phyloP scores from a whole-genome alignment of 2,113 vertebrate genomes.

The Procavia capensis region DNA sequence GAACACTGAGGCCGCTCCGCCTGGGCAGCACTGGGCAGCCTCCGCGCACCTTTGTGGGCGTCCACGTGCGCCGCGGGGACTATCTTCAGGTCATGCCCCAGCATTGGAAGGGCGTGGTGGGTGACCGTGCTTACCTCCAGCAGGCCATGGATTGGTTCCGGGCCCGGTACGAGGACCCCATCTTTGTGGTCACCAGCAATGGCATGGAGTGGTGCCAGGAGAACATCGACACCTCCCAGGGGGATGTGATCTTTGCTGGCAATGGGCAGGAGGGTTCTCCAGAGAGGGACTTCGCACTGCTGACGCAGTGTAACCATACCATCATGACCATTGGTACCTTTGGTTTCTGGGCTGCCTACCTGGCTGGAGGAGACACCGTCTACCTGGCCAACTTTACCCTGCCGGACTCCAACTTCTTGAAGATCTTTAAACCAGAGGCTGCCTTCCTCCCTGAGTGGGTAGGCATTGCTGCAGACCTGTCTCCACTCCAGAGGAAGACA shows the following conservation, averaged over 20 bases:
- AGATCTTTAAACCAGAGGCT: conserved; percentile 75
- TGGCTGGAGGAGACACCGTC: conserved; percentile 79
- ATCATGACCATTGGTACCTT: conserved; percentile 85
- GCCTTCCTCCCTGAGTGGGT: conserved; percentile 83
- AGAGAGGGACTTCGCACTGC: conserved; percentile 74
- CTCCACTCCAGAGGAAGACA: conserved; percentile 11
- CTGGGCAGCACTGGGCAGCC: accelerated
- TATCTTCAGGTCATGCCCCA: conserved; percentile 80
- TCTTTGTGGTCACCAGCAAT: conserved; percentile 85
- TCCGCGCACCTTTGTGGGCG: conserved; percentile 76
- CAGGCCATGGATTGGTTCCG: conserved; percentile 84
- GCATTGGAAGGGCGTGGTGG: conserved; percentile 82
- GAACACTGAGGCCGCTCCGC: conserved; percentile 25
- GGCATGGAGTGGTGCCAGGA: conserved; percentile 83
- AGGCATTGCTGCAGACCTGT: conserved; percentile 80
- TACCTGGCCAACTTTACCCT: conserved; percentile 84
- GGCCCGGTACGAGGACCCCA: conserved; percentile 60
- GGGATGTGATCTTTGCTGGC: conserved; percentile 82
- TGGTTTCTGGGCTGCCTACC: conserved; percentile 83
- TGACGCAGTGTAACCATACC: conserved; percentile 83
- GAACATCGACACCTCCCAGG: conserved; percentile 76
- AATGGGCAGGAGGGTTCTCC: conserved; percentile 60
- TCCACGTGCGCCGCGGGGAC: conserved; percentile 84
- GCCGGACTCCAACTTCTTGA: conserved; percentile 75
- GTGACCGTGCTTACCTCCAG: conserved; percentile 73